Conservation (phyloP, 2,888 invertebrate species). For the Aproaerema taeniolella region DNA sequence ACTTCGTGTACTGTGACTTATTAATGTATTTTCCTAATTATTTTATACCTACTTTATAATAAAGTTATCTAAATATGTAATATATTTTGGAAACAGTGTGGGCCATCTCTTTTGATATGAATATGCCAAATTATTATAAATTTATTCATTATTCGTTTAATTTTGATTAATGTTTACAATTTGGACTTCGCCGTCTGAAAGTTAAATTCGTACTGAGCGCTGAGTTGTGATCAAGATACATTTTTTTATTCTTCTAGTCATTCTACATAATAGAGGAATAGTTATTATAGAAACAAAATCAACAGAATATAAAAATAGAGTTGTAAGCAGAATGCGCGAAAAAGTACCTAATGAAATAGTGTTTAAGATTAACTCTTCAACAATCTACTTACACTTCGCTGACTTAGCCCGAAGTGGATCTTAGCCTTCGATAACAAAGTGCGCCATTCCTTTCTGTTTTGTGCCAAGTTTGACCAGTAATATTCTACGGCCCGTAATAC, state of each 20-base stretch:
- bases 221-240: slow-evolving; percentile 29
- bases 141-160: slow-evolving; percentile 25
- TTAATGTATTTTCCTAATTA: slow-evolving; percentile 45
- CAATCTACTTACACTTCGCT: background rate
- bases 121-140: slow-evolving; percentile 54
- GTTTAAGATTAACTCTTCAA: background rate
- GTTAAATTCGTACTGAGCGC: slow-evolving; percentile 11
- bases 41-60: slow-evolving; percentile 43
- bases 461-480: too few species aligned
- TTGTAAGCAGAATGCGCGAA: slow-evolving; percentile 38
- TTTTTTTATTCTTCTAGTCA: slow-evolving; percentile 26
- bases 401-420: background rate
- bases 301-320: slow-evolving; percentile 1
- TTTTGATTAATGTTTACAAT: slow-evolving; percentile 6
- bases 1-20: slow-evolving; percentile 48
- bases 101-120: slow-evolving; percentile 51
- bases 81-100: slow-evolving; percentile 43
- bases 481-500: too few species aligned
- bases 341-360: slow-evolving; percentile 41
- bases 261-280: slow-evolving; percentile 24
- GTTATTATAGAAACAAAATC: slow-evolving; percentile 28
- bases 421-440: too few species aligned
- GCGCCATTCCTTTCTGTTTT: too few species aligned
- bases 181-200: background rate
- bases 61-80: slow-evolving; percentile 26